phyloP scores from a whole-genome alignment of 2,888 invertebrate genomes.

The Monoplex corrugatus region DNA sequence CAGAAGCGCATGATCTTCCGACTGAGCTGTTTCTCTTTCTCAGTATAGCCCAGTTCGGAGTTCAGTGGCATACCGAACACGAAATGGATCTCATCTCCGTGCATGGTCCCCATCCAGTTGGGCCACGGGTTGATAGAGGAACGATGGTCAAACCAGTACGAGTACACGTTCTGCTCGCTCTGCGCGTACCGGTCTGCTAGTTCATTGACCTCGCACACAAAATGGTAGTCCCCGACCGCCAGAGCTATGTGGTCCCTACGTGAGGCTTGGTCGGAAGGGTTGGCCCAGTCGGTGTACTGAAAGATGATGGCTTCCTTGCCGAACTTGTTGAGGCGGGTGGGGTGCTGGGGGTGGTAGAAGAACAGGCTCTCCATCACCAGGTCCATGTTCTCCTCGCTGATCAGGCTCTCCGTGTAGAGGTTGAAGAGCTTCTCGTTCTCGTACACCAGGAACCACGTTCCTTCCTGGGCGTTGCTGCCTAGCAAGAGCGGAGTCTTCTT shows the following conservation, averaged over 20 bases:
- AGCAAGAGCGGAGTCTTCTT: conserved; percentile 95
- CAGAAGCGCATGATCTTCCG: conserved; percentile 95
- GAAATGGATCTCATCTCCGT: conserved; percentile 96
- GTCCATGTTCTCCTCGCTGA: conserved; percentile 89
- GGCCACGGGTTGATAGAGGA: conserved; percentile 93
- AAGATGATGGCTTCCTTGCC: conserved; percentile 91
- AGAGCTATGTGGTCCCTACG: conserved; percentile 37
- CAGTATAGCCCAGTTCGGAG: conserved; percentile 87
- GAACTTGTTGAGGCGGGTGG: conserved; percentile 87
- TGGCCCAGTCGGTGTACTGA: conserved; percentile 95
- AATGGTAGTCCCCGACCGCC: conserved; percentile 93
- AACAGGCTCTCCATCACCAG: conserved; percentile 90
- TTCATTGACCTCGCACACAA: conserved; percentile 96
- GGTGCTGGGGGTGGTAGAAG: conserved; percentile 85
- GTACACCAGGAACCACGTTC: conserved; percentile 96
- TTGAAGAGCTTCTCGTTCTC: conserved; percentile 84
- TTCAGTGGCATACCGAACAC: conserved; percentile 97
- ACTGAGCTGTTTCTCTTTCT: conserved; percentile 91
- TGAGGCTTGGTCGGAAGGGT: conserved; percentile 83
- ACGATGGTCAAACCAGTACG: conserved; percentile 93
- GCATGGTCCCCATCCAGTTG: conserved; percentile 96
- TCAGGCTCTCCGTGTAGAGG: conserved; percentile 75
- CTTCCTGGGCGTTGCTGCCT: conserved; percentile 96
- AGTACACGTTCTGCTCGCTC: conserved; percentile 92
- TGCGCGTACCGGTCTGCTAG: conserved; percentile 94